Evolutionary conservation across 2,888 invertebrate species (phyloP).

Genomic region (Caenorhabditis plicata): DNA sequence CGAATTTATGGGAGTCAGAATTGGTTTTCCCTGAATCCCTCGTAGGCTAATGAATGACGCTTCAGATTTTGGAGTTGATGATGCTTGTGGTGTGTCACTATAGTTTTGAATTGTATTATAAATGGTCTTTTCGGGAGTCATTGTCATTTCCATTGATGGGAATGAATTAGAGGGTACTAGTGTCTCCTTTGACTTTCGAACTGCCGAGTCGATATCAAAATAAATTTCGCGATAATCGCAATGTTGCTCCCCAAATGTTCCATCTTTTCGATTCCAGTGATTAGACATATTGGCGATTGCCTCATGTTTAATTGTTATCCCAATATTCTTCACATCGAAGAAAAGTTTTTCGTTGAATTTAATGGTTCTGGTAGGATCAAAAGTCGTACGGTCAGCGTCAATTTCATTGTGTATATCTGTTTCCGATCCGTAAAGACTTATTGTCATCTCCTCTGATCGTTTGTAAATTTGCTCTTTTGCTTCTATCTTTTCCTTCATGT

Average conservation of each 20-base stretch:
- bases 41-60: neutral
- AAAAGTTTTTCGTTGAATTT: constrained; percentile 12
- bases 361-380: constrained; percentile 26
- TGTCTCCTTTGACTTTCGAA: too few relatives aligned
- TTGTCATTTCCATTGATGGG: neutral
- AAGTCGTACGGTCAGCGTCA: constrained; percentile 9
- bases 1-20: too few relatives aligned
- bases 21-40: too few relatives aligned
- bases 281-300: constrained; percentile 13
- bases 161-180: neutral
- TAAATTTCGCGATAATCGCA: constrained; percentile 23
- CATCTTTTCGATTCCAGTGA: constrained; percentile 16
- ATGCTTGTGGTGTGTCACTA: constrained; percentile 8
- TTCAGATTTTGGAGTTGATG: constrained; percentile 21
- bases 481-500: constrained; percentile 7
- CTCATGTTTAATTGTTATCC: constrained; percentile 10
- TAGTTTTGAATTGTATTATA: neutral
- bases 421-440: constrained; percentile 9
- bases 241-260: constrained; percentile 24
- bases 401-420: constrained; percentile 7
- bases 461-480: constrained; percentile 13
- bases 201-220: too few relatives aligned
- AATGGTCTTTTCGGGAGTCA: neutral
- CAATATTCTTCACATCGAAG: constrained; percentile 25
- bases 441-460: constrained; percentile 10